Evolutionary conservation across 35 echinoderm and acorn worm species (phyloP).

Genomic region (Ophiothrix spiculata): DNA sequence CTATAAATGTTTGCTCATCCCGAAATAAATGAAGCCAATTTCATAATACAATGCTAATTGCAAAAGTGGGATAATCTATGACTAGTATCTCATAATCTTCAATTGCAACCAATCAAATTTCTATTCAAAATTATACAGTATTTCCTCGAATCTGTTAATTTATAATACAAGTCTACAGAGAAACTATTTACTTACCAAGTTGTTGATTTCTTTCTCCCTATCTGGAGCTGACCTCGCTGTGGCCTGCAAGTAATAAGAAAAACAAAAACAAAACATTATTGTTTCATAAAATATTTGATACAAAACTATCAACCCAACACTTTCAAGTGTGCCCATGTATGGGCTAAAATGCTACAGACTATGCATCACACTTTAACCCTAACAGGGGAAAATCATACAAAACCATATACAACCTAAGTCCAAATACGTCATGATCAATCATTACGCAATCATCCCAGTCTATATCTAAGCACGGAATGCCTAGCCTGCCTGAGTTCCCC

Average conservation of each 20-base stretch:
- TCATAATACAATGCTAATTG: neutral
- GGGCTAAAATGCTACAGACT: neutral
- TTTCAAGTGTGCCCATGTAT: neutral
- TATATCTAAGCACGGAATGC: too few species aligned
- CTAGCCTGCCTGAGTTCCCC: too few species aligned
- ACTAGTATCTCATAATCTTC: too few species aligned
- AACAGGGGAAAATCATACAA: too few species aligned
- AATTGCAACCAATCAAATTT: too few species aligned
- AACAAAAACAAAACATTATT: neutral
- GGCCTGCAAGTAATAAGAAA: constrained; percentile 56
- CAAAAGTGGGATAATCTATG: too few species aligned
- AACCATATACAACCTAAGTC: too few species aligned
- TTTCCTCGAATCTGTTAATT: neutral
- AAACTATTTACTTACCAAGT: constrained; percentile 58
- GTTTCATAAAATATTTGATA: neutral
- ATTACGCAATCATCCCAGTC: too few species aligned
- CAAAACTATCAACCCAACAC: neutral
- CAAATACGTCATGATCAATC: too few species aligned
- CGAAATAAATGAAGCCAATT: neutral
- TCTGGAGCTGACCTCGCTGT: constrained; percentile 95
- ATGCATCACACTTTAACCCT: neutral
- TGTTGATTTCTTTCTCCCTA: constrained; percentile 96
- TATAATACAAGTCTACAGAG: neutral
- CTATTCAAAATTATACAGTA: too few species aligned
- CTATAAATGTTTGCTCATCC: neutral